A percentile compares a stretch with the other conserved stretches of the same genome.
Evolutionary conservation across 35 echinoderm and acorn worm genomes (phyloP).

Genomic region (Diadema setosum): DNA sequence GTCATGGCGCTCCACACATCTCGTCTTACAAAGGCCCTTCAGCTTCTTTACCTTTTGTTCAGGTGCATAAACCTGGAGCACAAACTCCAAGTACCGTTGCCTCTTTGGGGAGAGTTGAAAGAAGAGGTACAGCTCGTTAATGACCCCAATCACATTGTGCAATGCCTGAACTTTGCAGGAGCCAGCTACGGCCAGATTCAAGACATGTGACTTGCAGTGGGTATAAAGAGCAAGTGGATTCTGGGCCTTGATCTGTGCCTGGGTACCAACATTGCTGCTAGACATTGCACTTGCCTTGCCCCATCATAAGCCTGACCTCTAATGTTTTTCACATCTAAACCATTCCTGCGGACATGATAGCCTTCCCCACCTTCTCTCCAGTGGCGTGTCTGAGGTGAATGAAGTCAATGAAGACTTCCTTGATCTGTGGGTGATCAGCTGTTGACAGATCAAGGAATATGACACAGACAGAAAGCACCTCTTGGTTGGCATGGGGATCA

Average conservation of each 20-base stretch:
- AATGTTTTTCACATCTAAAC: constrained; percentile 22
- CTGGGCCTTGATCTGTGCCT: constrained; percentile 1
- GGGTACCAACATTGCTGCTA: neutral
- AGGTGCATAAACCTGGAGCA: neutral
- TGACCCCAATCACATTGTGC: constrained; percentile 18
- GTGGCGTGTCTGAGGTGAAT: constrained; percentile 1
- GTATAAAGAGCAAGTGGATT: neutral
- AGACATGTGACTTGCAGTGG: constrained; percentile 14
- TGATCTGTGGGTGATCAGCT: neutral
- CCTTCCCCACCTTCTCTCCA: neutral
- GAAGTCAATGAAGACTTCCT: constrained; percentile 32
- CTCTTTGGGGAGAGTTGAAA: constrained; percentile 29
- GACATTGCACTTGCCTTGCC: constrained; percentile 38
- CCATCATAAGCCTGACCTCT: constrained; percentile 39
- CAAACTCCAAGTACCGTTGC: constrained; percentile 17
- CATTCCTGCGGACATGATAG: neutral
- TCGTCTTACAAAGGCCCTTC: constrained; percentile 42
- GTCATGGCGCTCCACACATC: constrained; percentile 32
- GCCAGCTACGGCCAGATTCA: constrained; percentile 23
- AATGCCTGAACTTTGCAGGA: constrained; percentile 21
- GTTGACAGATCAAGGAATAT: constrained; percentile 1
- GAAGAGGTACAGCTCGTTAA: constrained; percentile 31
- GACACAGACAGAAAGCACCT: constrained; percentile 34
- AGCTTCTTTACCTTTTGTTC: constrained; percentile 8
- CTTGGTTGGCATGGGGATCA: constrained; percentile 32